Evolutionary conservation across 2,113 vertebrate species (phyloP), one percentile per base, ranked within the genome.

Genomic region (Corythoichthys haematopterus): DNA sequence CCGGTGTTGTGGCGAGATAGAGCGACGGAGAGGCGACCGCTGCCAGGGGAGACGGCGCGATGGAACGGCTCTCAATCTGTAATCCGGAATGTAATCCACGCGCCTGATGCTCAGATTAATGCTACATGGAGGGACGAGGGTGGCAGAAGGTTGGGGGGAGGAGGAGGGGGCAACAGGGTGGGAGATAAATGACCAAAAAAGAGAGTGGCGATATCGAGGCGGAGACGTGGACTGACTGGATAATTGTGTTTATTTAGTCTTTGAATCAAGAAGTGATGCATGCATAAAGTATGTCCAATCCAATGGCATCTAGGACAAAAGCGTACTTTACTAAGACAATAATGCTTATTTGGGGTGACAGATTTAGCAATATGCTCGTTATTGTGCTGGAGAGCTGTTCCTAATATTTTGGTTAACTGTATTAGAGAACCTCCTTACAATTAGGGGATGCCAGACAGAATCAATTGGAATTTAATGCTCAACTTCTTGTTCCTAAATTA

Each of bases 71-170:
- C 83, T 90, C 80, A 81, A 82, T 90, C 89, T 88, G 82, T 91
- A 92, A 92, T 91, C 91, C 85, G 36, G 74, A 58, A 82, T 90
- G 90, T 92, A 93, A 92, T 93, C 92, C 90, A 85, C 75, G 33
- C 75, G 75, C 81, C 80, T 89, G 88, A 89, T 91, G 89, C 80
- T 90, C 84, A 90, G 89, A 92, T 91, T 91, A 92, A 90, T 85
- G 85, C 83, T 84, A 81, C 83, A 81, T 73, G 80, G 15, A 36
- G 57, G 55, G 47, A 74, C 51, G 43, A 75, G 66, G 63, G 56
- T 52, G 56, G 37, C 64, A 58, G 46, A 66, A 60, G 52, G 28
- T 20, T 70, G 68, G 6, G 28, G 46, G 52, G 72, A 71, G 71
- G 63, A 76, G 65, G 74, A 71, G 71, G 65, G 73, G 65, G 69